Percentiles rank a stretch among this genome's conserved stretches.
Conservation (phyloP, 2,113 vertebrate species). For the Aptenodytes patagonicus region DNA sequence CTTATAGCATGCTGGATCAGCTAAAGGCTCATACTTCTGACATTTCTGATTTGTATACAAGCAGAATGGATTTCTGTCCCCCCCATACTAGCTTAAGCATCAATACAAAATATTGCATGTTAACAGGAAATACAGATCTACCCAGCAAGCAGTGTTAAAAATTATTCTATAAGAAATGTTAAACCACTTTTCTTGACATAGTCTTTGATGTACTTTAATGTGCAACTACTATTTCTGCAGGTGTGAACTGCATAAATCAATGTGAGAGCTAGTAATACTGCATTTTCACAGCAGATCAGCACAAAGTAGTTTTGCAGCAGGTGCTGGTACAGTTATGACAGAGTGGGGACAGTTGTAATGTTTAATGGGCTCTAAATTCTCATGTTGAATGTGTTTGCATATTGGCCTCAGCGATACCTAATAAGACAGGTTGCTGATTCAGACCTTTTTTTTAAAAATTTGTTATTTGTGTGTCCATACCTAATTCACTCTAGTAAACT, state of each 20-base stretch:
- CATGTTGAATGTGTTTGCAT: background rate
- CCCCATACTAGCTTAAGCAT: background rate
- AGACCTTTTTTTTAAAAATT: background rate
- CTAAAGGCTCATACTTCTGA: background rate
- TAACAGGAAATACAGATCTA: background rate
- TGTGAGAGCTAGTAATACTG: background rate
- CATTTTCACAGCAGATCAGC: background rate
- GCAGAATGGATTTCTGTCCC: conserved; percentile 1
- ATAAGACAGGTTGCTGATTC: background rate
- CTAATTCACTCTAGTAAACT: background rate
- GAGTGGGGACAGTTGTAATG: background rate
- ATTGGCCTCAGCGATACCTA: background rate
- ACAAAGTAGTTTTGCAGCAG: background rate
- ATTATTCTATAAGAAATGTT: background rate
- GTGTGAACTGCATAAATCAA: background rate
- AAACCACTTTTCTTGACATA: background rate
- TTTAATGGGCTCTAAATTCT: background rate
- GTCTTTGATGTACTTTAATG: background rate
- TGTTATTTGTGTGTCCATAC: background rate
- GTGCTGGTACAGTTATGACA: background rate
- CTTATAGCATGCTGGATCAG: background rate
- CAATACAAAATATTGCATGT: background rate
- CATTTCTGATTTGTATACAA: background rate
- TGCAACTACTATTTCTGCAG: background rate
- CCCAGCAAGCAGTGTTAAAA: background rate